A percentile compares a stretch with the other conserved stretches of the same genome.
Evolutionary conservation across 2,888 invertebrate species (phyloP).

Genomic region (Apodemia zela): DNA sequence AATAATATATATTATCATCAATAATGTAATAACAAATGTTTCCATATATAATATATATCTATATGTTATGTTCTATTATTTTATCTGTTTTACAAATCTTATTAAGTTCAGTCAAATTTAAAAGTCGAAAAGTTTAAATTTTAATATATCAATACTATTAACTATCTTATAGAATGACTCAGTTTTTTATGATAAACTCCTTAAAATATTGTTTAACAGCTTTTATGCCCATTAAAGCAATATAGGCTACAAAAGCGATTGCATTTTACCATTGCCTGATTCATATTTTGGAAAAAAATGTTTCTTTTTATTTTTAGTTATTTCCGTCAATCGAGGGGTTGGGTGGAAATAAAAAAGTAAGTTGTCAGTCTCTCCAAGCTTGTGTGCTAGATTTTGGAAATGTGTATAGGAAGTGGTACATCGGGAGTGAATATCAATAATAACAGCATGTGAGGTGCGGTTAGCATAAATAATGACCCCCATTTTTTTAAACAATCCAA

Average conservation of each 20-base stretch:
- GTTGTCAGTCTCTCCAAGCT: conserved; percentile 57
- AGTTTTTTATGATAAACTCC: no score
- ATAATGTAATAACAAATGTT: background rate
- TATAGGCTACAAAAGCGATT: background rate
- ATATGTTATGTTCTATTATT: background rate
- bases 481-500: no score
- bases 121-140: background rate
- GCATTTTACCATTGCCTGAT: background rate
- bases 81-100: background rate
- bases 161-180: no score
- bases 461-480: background rate
- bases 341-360: conserved; percentile 72
- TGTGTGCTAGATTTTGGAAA: conserved; percentile 47
- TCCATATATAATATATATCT: background rate
- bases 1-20: background rate
- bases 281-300: conserved; percentile 27
- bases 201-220: background rate
- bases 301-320: conserved; percentile 71
- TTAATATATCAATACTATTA: no score
- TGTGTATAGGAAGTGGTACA: conserved; percentile 20
- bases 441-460: conserved; percentile 8
- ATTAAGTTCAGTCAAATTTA: background rate
- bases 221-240: background rate
- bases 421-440: background rate
- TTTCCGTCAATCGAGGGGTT: conserved; percentile 66